A percentile compares a stretch with the other conserved stretches of the same genome.
These are phyloP conservation scores for Zeus faber DNA, from an alignment of 2,113 vertebrate species.

Conservation along the genomic window DNA sequence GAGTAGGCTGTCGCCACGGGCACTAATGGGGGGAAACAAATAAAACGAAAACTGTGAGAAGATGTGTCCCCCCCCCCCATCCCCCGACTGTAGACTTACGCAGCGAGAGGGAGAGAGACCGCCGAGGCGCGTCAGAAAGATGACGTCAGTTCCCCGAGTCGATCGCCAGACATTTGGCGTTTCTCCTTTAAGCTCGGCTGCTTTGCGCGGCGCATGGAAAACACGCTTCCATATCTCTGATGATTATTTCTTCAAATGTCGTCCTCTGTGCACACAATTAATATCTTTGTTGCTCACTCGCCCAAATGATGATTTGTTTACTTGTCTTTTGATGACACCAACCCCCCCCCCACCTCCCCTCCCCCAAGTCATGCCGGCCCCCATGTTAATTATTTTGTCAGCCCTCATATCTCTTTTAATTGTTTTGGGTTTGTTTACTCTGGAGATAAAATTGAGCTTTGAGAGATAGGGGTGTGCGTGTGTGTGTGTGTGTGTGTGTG, in stretches of 20 bases:
- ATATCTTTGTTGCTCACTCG: conserved; percentile 51
- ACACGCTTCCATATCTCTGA: conserved; percentile 8
- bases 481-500: no score
- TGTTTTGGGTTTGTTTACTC: conserved; percentile 67
- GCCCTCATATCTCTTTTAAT: conserved; percentile 69
- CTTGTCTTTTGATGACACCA: conserved; percentile 49
- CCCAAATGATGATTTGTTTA: conserved; percentile 62
- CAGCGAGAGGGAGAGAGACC: no score
- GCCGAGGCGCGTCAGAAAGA: no score
- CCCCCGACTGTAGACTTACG: no score
- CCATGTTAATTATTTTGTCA: conserved; percentile 73
- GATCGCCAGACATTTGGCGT: conserved; percentile 7
- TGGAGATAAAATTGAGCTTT: conserved; percentile 59
- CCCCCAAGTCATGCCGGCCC: conserved; percentile 48
- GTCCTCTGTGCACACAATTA: conserved; percentile 33
- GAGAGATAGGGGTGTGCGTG: conserved; percentile 38
- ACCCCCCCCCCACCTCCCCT: conserved; percentile 10
- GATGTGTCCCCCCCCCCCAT: conserved; percentile 15
- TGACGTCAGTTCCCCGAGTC: no score
- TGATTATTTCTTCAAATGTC: conserved; percentile 30
- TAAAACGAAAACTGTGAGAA: conserved; percentile 24
- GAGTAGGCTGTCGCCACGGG: conserved; percentile 30
- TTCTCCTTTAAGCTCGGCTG: conserved; percentile 30
- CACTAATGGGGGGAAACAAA: conserved; percentile 16
- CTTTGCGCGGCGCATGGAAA: no score